These are phyloP conservation scores for Trichogramma pretiosum DNA, from an alignment of 1,140 invertebrate species.

Conservation along the genomic window DNA sequence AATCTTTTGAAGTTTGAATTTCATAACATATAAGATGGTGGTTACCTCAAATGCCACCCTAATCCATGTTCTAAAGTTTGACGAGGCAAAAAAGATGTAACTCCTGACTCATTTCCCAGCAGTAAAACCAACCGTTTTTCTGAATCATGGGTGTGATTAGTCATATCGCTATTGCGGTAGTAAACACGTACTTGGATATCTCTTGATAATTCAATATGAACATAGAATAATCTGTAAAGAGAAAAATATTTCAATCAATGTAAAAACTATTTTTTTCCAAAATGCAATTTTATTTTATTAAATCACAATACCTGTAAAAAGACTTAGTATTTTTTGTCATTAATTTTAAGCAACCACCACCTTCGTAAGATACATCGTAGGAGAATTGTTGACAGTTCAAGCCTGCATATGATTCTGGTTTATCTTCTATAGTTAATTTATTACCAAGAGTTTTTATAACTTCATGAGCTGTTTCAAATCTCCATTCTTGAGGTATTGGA, in stretches of 20 bases:
- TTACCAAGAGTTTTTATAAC: slow-evolving; percentile 28
- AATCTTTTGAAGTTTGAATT: background rate
- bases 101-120: slow-evolving; percentile 27
- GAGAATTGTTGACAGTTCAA: slow-evolving; percentile 32
- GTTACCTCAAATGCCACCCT: slow-evolving; percentile 36
- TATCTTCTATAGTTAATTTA: slow-evolving; percentile 25
- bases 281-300: background rate
- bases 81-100: slow-evolving; percentile 22
- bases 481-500: slow-evolving; percentile 18
- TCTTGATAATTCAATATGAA: slow-evolving; percentile 28
- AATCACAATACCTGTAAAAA: slow-evolving; percentile 33
- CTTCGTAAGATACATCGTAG: slow-evolving; percentile 33
- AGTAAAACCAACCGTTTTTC: slow-evolving; percentile 27
- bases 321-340: slow-evolving; percentile 24
- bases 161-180: slow-evolving; percentile 21
- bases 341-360: slow-evolving; percentile 38
- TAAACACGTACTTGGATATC: slow-evolving; percentile 32
- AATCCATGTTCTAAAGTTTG: slow-evolving; percentile 21
- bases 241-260: background rate
- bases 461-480: slow-evolving; percentile 32
- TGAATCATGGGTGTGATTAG: background rate
- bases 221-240: slow-evolving; percentile 31
- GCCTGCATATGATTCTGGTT: slow-evolving; percentile 14
- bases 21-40: slow-evolving; percentile 1
- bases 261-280: background rate